A percentile compares a stretch with the other conserved stretches of the same genome.
Conservation (phyloP, 1,140 invertebrate species). For the Macrosteles quadrilineatus region DNA sequence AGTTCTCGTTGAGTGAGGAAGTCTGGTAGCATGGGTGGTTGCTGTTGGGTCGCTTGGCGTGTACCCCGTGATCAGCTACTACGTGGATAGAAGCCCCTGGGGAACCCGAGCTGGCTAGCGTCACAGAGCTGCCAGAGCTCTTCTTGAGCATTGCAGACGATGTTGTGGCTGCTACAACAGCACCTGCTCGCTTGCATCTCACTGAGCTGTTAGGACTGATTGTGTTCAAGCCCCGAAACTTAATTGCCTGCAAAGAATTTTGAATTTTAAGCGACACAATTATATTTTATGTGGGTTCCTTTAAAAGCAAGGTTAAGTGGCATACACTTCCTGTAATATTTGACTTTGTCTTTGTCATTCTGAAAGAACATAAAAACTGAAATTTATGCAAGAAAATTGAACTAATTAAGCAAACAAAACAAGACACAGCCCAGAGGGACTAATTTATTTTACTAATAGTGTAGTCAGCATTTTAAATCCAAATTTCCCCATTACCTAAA, state of each 20-base stretch:
- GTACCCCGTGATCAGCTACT: slow-evolving; percentile 43
- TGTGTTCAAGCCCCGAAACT: slow-evolving; percentile 83
- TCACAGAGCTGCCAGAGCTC: slow-evolving; percentile 50
- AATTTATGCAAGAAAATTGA: not conserved
- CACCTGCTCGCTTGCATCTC: slow-evolving; percentile 47
- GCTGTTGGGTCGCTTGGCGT: slow-evolving; percentile 51
- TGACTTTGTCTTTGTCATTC: not conserved
- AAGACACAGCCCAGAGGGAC: too few species aligned
- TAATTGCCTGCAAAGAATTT: slow-evolving; percentile 71
- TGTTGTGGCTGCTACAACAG: slow-evolving; percentile 34
- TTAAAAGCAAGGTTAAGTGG: too few species aligned
- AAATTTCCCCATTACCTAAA: too few species aligned
- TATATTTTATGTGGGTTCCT: too few species aligned
- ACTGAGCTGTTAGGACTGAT: slow-evolving; percentile 64
- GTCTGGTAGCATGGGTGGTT: slow-evolving; percentile 80
- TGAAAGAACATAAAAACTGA: slow-evolving; percentile 13
- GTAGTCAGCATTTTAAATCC: too few species aligned
- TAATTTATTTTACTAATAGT: too few species aligned
- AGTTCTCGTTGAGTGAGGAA: slow-evolving; percentile 89
- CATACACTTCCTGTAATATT: too few species aligned
- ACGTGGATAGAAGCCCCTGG: slow-evolving; percentile 50
- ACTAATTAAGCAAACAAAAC: too few species aligned
- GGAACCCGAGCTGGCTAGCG: slow-evolving; percentile 57
- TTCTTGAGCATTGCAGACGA: slow-evolving; percentile 31
- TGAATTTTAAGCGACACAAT: slow-evolving; percentile 3